Evolutionary conservation across 2,888 invertebrate species (phyloP).

Genomic region (Venusia cambrica): DNA sequence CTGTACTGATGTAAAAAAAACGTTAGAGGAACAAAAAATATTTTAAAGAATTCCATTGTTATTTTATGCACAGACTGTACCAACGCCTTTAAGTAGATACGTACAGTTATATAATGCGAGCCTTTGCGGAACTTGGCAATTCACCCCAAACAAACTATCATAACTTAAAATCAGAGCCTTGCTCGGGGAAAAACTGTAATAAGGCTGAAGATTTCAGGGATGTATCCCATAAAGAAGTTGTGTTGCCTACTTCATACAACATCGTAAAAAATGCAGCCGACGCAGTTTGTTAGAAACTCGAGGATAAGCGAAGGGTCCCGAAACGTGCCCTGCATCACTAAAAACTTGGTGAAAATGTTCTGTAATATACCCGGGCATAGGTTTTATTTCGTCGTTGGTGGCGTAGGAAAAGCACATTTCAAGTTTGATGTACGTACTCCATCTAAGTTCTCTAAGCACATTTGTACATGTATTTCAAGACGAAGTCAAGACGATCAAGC

Average conservation of each 20-base stretch:
- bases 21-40: too few species aligned
- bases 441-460: too few species aligned
- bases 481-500: too few species aligned
- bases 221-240: conserved; percentile 27
- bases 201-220: conserved; percentile 24
- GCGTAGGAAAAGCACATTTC: too few species aligned
- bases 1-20: too few species aligned
- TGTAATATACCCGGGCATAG: conserved; percentile 17
- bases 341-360: conserved; percentile 53
- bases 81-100: too few species aligned
- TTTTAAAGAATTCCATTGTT: too few species aligned
- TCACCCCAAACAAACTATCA: conserved; percentile 13
- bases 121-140: background rate
- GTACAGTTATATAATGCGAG: too few species aligned
- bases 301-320: conserved; percentile 46
- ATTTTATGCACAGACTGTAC: too few species aligned
- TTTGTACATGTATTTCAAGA: too few species aligned
- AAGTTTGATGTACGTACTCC: too few species aligned
- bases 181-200: conserved; percentile 20
- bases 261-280: conserved; percentile 56
- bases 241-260: conserved; percentile 24
- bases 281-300: conserved; percentile 50
- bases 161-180: conserved; percentile 14
- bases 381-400: conserved; percentile 2
- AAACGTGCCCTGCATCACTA: conserved; percentile 61